Conservation (phyloP, 2,797 vertebrate species). For the Serranus cabrilla region DNA sequence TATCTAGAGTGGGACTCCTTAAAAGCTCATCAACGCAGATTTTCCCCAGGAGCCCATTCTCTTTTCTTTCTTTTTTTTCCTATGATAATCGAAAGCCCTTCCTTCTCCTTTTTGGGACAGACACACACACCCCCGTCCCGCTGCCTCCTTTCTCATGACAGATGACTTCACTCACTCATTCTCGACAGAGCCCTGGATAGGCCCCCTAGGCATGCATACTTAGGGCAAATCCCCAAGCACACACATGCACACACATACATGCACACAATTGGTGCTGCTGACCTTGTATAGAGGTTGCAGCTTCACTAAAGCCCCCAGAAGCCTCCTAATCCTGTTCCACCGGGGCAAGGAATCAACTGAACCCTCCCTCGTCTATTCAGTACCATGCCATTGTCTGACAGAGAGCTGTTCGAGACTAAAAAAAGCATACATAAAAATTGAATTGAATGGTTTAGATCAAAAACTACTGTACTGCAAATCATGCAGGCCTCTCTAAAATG, state of each 20-base stretch:
- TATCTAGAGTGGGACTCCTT: conserved; percentile 62
- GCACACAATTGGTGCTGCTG: conserved; percentile 50
- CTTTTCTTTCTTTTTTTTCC: conserved; percentile 11
- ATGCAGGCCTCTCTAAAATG: conserved; percentile 6
- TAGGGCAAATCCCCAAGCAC: conserved; percentile 67
- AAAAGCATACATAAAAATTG: conserved; percentile 48
- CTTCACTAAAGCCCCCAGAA: conserved; percentile 67
- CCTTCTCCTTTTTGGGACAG: conserved; percentile 60
- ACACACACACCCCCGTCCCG: background rate
- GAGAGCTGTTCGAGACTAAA: conserved; percentile 48
- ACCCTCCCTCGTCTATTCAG: conserved; percentile 53
- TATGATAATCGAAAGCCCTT: conserved; percentile 54
- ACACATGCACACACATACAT: conserved; percentile 40
- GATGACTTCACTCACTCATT: conserved; percentile 80
- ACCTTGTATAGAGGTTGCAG: conserved; percentile 75
- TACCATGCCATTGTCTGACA: conserved; percentile 41
- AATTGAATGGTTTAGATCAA: conserved; percentile 31
- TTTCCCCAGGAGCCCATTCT: conserved; percentile 27
- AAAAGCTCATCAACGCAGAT: conserved; percentile 64
- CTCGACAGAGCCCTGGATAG: conserved; percentile 59
- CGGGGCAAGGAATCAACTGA: conserved; percentile 66
- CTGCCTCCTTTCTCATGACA: conserved; percentile 62
- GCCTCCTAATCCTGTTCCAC: conserved; percentile 76
- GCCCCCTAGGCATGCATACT: conserved; percentile 64
- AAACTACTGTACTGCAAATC: background rate